Evolutionary conservation across 2,113 vertebrate genomes (phyloP), one percentile per base, ranked within the genome.

Genomic region (Ranitomeya imitator): DNA sequence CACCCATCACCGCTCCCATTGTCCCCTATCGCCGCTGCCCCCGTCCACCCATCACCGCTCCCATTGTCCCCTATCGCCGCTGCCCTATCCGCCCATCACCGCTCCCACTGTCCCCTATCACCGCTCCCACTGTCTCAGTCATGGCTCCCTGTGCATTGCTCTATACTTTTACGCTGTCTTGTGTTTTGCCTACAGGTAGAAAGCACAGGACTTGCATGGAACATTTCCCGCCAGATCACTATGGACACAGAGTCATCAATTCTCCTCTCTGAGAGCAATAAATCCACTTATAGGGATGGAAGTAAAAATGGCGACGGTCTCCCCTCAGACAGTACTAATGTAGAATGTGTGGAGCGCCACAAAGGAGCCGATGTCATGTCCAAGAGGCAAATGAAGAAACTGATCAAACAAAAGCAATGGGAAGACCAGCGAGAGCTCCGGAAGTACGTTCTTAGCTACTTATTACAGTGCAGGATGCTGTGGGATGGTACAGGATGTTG

Each of bases 361-460:
- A 79, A 85, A 18, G 69, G 89, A 23, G 89, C 93, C 86, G 85
- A 77, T 37, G 80, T 74, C 2, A 45, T 99, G 89, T 99, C 98
- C 85, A 99, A 99, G 90, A 94, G 96, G 59, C 98, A 98, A 76
- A 95, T 91, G 91, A 99, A 99, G 92, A 98, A 96, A 78, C 93
- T 98, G 0, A 86, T 97, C 90, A 98, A 95, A 88, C 97, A 98
- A 90, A 97, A 97, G 90, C 97, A 97, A 21, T 99, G 98, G 98
- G 98, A 99, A 89, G 98, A 98, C 21, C 96, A 98, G 89, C 93
- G 96, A 88, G 97, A 97, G 21, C 92, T 97, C 0, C 94, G 97
- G 78, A 99, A 97, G 98, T 99, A 94, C 86, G 96, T 86, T 51
- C 71, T 45, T 73, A 31, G 16, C 6, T 1, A 14, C 19, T 63